Evolutionary conservation across 1,140 invertebrate genomes (phyloP), one percentile per base, ranked within the genome.

Genomic region (Drosophila sucinea): DNA sequence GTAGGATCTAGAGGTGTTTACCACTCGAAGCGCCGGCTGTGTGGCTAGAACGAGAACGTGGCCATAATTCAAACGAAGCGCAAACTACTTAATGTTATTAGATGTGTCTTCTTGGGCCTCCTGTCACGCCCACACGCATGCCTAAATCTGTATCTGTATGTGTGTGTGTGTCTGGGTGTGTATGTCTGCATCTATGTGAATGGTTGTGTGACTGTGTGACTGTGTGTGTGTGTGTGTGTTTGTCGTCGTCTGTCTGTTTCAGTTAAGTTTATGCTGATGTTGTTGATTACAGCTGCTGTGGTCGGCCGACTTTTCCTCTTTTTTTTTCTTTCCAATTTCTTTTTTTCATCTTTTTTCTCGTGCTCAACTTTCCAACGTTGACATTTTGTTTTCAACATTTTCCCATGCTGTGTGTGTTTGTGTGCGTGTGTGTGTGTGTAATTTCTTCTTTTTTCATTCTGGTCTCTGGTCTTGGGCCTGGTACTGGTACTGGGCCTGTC

Each of bases 81-180:
- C 83, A 74, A 83, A 82, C 83, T 83, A 86, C 84, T 87, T 86
- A 86, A 87, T 89, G 83, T 86, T 86, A 86, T 86, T 86, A 86
- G 83, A 71, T 83, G 82, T 87, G 69, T 87, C 83, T 87, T 81
- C 60, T 60, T 64, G 66, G 73, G 38, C 56, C 55, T 35, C 38
- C 30, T 44, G 60, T 77, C 79, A 86, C 75, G 75, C 79, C 75
- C 62, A 40, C 73, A 35, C 29, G 66, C 83, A 73, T 54, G 61
- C 47, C n/a, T 40, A 17, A 29, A 11, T 23, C 3, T 32, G 27
- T 8, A 30, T 27, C 35, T 54, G 51, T 55, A 10, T 55, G 23
- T 69, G 56, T 38, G 23, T 35, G 41, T 47, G 29, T 44, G 35
- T 61, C 0, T 65, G 56, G 17, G 41, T 23, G 41, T 47, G 44